phyloP scores from a whole-genome alignment of 2,113 vertebrate genomes.

The Etia nguti region DNA sequence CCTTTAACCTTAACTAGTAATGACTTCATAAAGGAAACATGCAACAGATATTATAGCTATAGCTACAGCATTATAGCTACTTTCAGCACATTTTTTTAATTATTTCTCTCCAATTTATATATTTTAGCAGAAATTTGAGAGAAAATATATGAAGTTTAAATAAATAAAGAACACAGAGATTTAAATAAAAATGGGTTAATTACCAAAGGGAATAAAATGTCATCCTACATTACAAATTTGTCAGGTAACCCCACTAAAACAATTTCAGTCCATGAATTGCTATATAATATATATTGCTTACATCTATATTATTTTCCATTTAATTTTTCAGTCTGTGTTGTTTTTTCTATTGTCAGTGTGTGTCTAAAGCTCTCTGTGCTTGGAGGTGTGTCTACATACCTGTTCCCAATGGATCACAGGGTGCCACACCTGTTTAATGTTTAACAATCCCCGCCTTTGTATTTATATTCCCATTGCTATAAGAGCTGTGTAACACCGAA shows the following conservation, averaged over 20 bases:
- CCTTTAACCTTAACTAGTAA: background rate
- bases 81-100: fast-evolving
- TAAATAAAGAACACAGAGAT: background rate
- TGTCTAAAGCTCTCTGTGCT: fast-evolving
- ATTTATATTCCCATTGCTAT: fast-evolving
- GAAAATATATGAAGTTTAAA: background rate
- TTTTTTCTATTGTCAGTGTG: background rate
- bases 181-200: background rate
- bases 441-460: background rate
- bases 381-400: background rate
- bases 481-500: background rate
- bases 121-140: background rate
- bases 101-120: fast-evolving
- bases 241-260: background rate
- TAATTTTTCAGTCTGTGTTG: background rate
- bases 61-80: background rate
- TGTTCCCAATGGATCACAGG: background rate
- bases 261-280: fast-evolving
- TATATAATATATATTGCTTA: fast-evolving
- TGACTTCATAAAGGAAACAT: background rate
- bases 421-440: background rate
- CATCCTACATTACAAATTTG: fast-evolving
- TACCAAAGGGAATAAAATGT: background rate
- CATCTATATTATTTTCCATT: fast-evolving
- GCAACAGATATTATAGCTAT: background rate